Evolutionary conservation across 2,888 invertebrate genomes (phyloP).

Genomic region (Tachina grossa): DNA sequence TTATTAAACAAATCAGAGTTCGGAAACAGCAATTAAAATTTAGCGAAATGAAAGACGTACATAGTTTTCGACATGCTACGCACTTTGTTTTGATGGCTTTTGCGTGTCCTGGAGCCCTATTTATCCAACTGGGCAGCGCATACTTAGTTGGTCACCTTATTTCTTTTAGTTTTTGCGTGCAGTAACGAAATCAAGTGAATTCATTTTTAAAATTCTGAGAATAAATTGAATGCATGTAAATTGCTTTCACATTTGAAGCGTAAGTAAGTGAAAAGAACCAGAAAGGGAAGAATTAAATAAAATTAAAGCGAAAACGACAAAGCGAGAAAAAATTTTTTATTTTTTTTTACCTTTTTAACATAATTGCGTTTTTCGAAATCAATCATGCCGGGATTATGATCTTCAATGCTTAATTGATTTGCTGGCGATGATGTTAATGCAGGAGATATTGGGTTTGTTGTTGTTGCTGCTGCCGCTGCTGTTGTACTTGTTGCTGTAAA

Average conservation of each 20-base stretch:
- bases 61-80: too few species aligned
- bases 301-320: neutral
- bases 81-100: too few species aligned
- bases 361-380: constrained; percentile 82
- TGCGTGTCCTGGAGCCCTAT: too few species aligned
- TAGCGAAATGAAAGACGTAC: too few species aligned
- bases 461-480: constrained; percentile 14
- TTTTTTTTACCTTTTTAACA: constrained; percentile 80
- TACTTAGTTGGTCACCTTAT: constrained; percentile 42
- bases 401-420: constrained; percentile 75
- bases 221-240: constrained; percentile 55
- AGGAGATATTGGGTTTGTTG: constrained; percentile 15
- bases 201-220: constrained; percentile 26
- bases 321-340: constrained; percentile 12
- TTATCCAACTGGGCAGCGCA: neutral
- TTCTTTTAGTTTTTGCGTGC: neutral
- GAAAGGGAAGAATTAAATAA: constrained; percentile 2
- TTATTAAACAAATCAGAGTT: too few species aligned
- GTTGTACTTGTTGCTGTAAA: neutral
- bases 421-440: constrained; percentile 38
- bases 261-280: neutral
- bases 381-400: constrained; percentile 81
- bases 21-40: too few species aligned
- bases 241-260: constrained; percentile 49
- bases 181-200: neutral